A percentile compares a stretch with the other conserved stretches of the same genome.
phyloP scores from a whole-genome alignment of 2,113 vertebrate genomes.

The crab-eating macaque (Macaca fascicularis) region T2T-MFA8v1.1 NC_088379.1:81654001-81654500 shows the following conservation, averaged over 20 bases:
- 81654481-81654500: conserved; percentile 58
- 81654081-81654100: neutral
- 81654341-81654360: conserved; percentile 71
- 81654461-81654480: neutral
- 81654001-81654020: neutral
- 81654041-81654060: no score
- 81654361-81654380: conserved; percentile 54
- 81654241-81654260: neutral
- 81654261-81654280: neutral
- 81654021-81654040: neutral
- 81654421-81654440: conserved; percentile 65
- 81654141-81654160: neutral
- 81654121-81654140: neutral
- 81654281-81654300: neutral
- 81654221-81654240: neutral
- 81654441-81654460: conserved; percentile 72
- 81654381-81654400: conserved; percentile 74
- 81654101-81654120: neutral
- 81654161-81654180: neutral
- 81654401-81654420: conserved; percentile 73
- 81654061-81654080: neutral
- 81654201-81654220: neutral
- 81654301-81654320: neutral
- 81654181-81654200: neutral
- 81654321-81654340: conserved; percentile 61